These are phyloP conservation scores for Xanthia togata DNA, from an alignment of 2,888 invertebrate species.

Conservation along the genomic window DNA sequence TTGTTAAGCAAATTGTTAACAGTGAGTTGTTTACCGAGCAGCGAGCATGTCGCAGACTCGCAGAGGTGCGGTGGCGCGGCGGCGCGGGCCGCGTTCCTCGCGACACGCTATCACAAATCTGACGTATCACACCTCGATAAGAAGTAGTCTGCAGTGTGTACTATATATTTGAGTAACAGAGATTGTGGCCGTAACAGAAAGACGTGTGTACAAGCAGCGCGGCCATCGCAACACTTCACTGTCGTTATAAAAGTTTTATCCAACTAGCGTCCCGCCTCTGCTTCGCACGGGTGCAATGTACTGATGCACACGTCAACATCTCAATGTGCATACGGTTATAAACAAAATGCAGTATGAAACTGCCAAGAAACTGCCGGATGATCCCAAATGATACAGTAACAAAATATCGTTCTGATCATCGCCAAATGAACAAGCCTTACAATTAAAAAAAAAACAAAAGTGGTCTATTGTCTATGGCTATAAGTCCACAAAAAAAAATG, in stretches of 20 bases:
- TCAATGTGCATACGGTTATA: no score
- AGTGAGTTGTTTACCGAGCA: slow-evolving; percentile 13
- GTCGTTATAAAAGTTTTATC: background rate
- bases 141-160: background rate
- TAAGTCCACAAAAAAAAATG: no score
- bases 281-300: no score
- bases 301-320: no score
- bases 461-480: no score
- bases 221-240: background rate
- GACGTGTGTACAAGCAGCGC: background rate
- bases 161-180: background rate
- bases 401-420: no score
- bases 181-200: background rate
- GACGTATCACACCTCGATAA: slow-evolving; percentile 56
- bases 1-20: slow-evolving; percentile 13
- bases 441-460: no score
- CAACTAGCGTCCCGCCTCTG: no score
- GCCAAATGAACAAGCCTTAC: no score
- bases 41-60: slow-evolving; percentile 2
- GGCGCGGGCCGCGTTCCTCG: slow-evolving; percentile 41
- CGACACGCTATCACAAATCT: slow-evolving; percentile 66
- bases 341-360: no score
- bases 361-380: no score
- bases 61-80: slow-evolving; percentile 54
- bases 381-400: no score